Percentiles rank a stretch among this genome's conserved stretches.
phyloP scores from a whole-genome alignment of 2,888 invertebrate genomes.

The Drosophila paramelanica region DNA sequence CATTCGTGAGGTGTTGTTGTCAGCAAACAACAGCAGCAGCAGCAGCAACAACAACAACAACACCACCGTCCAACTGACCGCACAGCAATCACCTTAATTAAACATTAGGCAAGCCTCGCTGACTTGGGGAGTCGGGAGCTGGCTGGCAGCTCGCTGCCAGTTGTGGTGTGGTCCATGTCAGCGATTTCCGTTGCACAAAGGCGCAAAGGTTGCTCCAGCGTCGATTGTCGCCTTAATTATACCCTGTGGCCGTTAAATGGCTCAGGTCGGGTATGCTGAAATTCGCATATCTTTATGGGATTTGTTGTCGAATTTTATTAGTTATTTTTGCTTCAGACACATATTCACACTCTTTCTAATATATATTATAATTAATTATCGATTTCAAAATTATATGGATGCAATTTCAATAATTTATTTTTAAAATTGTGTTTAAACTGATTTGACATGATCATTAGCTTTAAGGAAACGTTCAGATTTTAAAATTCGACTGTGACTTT shows the following conservation, averaged over 20 bases:
- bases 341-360: too few species aligned
- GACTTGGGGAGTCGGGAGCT: slow-evolving; percentile 39
- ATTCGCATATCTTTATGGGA: neutral
- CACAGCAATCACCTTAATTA: slow-evolving; percentile 81
- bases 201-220: slow-evolving; percentile 77
- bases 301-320: neutral
- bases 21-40: slow-evolving; percentile 44
- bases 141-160: slow-evolving; percentile 34
- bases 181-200: slow-evolving; percentile 82
- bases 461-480: too few species aligned
- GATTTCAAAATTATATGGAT: too few species aligned
- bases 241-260: neutral
- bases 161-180: slow-evolving; percentile 82
- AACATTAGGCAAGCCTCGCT: slow-evolving; percentile 80
- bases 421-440: too few species aligned
- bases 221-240: slow-evolving; percentile 74
- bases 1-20: slow-evolving; percentile 72
- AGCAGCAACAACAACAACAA: slow-evolving; percentile 43
- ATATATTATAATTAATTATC: too few species aligned
- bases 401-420: too few species aligned
- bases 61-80: slow-evolving; percentile 66
- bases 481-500: too few species aligned
- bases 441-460: too few species aligned
- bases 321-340: neutral
- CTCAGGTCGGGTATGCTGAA: neutral